Evolutionary conservation across 2,113 vertebrate species (phyloP).

Genomic region (Sprattus sprattus): DNA sequence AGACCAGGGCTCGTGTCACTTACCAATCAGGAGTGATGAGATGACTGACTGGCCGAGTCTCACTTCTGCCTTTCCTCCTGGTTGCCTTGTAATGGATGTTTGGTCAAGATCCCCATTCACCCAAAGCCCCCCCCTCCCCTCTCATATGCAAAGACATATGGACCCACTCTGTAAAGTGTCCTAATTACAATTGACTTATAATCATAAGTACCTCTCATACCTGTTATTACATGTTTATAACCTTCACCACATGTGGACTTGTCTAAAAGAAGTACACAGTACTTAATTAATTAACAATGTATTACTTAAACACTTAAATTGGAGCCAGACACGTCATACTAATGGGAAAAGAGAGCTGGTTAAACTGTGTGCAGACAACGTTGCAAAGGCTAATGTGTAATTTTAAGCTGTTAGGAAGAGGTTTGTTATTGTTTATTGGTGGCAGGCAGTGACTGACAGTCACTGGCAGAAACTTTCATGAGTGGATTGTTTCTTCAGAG

Average conservation of each 20-base stretch:
- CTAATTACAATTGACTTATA: not conserved
- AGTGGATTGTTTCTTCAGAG: not conserved
- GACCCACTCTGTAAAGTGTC: not conserved
- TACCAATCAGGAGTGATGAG: conserved; percentile 1
- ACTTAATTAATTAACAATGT: too few relatives aligned
- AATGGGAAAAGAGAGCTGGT: not conserved
- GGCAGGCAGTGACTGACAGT: not conserved
- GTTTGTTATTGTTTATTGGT: not conserved
- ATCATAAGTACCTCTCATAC: not conserved
- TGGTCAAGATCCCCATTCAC: not conserved
- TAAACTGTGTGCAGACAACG: not conserved
- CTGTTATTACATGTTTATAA: not conserved
- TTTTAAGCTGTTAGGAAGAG: not conserved
- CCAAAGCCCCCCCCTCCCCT: too few relatives aligned
- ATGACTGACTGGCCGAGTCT: not conserved
- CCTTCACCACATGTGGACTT: not conserved
- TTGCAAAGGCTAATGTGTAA: not conserved
- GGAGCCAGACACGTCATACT: too few relatives aligned
- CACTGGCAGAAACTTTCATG: not conserved
- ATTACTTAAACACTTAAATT: too few relatives aligned
- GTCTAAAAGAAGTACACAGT: too few relatives aligned
- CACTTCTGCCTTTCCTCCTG: not conserved
- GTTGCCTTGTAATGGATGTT: not conserved
- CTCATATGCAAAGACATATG: not conserved
- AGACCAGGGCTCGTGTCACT: not conserved